Evolutionary conservation across 1,140 invertebrate genomes (phyloP).

Genomic region (Apis dorsata): DNA sequence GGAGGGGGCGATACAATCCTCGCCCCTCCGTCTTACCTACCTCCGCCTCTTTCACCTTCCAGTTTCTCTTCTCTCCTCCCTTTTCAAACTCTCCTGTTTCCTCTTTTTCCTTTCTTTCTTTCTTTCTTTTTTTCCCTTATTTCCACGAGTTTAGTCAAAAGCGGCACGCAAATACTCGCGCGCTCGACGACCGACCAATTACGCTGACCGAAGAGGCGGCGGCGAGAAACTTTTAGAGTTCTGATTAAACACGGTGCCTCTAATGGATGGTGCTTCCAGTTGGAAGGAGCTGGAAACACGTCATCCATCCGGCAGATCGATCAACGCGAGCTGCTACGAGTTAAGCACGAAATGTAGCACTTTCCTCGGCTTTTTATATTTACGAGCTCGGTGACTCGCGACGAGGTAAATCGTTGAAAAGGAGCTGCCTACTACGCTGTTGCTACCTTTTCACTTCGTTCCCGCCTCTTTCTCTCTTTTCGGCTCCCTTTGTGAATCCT

Average conservation of each 20-base stretch:
- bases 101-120: neutral
- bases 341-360: constrained; percentile 56
- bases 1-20: constrained; percentile 68
- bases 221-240: constrained; percentile 71
- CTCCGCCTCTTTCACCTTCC: constrained; percentile 23
- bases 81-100: too few species aligned
- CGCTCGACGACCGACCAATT: constrained; percentile 65
- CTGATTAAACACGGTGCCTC: constrained; percentile 72
- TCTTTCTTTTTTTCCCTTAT: constrained; percentile 41
- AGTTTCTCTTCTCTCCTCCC: neutral
- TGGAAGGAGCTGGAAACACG: constrained; percentile 56
- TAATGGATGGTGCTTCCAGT: constrained; percentile 69
- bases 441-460: neutral
- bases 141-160: constrained; percentile 68
- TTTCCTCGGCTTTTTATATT: constrained; percentile 36
- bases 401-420: constrained; percentile 33
- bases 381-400: constrained; percentile 39
- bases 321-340: constrained; percentile 31
- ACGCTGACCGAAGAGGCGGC: constrained; percentile 56
- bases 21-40: constrained; percentile 45
- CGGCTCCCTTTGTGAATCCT: neutral
- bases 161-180: constrained; percentile 68
- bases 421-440: neutral
- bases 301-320: constrained; percentile 57
- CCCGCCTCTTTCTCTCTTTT: neutral